phyloP scores from a whole-genome alignment of 2,888 invertebrate genomes.

The Bugulina stolonifera region DNA sequence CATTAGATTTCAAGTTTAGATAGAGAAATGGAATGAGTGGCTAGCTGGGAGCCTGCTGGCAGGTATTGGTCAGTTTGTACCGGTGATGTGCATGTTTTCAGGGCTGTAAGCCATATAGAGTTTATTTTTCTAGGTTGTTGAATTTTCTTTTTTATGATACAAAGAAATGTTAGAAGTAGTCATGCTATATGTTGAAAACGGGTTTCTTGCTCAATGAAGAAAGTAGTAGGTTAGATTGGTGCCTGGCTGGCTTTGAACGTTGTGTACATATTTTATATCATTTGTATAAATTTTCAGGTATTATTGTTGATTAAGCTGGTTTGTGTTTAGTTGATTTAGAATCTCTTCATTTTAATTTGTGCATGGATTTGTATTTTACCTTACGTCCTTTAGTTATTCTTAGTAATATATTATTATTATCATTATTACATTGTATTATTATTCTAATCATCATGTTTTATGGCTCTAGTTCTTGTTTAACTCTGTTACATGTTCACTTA shows the following conservation, averaged over 20 bases:
- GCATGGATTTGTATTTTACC: background rate
- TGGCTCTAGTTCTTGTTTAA: too few relatives aligned
- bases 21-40: too few relatives aligned
- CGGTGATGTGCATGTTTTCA: slow-evolving; percentile 6
- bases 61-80: too few relatives aligned
- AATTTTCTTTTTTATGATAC: background rate
- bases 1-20: too few relatives aligned
- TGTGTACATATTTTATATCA: background rate
- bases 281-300: background rate
- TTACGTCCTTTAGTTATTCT: background rate
- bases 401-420: too few relatives aligned
- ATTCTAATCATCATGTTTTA: too few relatives aligned
- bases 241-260: background rate
- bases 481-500: too few relatives aligned
- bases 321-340: slow-evolving; percentile 16
- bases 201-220: slow-evolving; percentile 8
- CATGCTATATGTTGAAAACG: background rate
- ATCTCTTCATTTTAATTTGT: slow-evolving; percentile 23
- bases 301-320: background rate
- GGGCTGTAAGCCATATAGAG: background rate
- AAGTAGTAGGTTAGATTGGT: background rate
- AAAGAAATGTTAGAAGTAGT: background rate
- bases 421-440: too few relatives aligned
- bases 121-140: background rate
- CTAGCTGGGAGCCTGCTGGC: too few relatives aligned